Evolutionary conservation across 2,888 invertebrate genomes (phyloP), one percentile per base, ranked within the genome.

Genomic region (Pandemis corylana): DNA sequence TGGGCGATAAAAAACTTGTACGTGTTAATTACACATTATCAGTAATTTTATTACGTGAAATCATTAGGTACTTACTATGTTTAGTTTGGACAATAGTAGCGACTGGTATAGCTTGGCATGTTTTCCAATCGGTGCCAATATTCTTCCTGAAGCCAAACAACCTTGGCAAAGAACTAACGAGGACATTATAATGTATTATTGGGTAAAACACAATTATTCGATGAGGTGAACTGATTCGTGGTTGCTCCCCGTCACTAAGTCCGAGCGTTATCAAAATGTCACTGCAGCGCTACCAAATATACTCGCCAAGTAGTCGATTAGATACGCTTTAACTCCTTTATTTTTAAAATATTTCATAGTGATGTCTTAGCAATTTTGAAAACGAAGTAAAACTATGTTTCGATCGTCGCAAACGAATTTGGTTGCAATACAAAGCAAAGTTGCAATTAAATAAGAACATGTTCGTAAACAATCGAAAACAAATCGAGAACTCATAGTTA

Each of bases 101-200:
- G 10, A 49, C 46, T 53, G 53, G 20, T 71, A 68, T 68, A 80
- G 66, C 76, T 76, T 68, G 68, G 46, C 42, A 42, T 75, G 71
- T 13, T 70, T 71, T 41, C 75, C 67, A 2, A 80, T 75, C 3
- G 76, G 61, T 3, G 61, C 7, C 41, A 79, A 51, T 44, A 63
- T 69, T 67, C 80, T 76, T 28, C 76, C 78, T 12, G 68, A 65
- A 6, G 79, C 71, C 61, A 80, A 71, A 53, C 80, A 80, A 0
- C 80, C 79, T 4, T 71, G 67, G n/a, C 77, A 77, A 67, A 72
- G 49, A 10, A 68, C 72, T 56, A 61, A 36, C 13, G 51, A 10
- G 9, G 63, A 61, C 64, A 74, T 56, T 78, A 20, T 15, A 62
- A 15, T 62, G 62, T 73, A 77, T 76, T 77, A 73, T 72, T 71